Evolutionary conservation across 53 echinoderm and acorn worm genomes (phyloP).

Genomic region (Patiria pectinifera): DNA sequence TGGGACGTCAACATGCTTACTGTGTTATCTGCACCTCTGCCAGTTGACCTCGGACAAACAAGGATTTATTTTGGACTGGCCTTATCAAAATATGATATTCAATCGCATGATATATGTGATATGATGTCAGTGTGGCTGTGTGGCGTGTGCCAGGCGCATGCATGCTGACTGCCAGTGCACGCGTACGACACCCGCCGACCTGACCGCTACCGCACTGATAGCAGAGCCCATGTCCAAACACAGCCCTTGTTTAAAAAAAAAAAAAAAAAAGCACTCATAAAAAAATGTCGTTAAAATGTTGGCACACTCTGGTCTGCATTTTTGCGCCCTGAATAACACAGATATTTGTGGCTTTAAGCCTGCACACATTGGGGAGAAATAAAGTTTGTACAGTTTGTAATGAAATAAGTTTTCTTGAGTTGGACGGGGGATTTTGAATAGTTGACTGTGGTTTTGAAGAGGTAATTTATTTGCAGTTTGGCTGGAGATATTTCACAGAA

Average conservation of each 20-base stretch:
- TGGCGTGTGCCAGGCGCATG: slow-evolving; percentile 49
- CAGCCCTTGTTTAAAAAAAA: background rate
- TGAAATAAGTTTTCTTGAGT: too few relatives aligned
- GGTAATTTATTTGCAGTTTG: too few relatives aligned
- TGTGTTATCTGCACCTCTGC: background rate
- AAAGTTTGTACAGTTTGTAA: too few relatives aligned
- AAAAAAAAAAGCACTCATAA: background rate
- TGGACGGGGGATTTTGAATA: too few relatives aligned
- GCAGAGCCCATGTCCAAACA: background rate
- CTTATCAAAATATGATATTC: slow-evolving; percentile 64
- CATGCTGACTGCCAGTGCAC: slow-evolving; percentile 15
- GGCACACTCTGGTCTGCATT: background rate
- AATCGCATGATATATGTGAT: slow-evolving; percentile 51
- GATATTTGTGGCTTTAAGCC: background rate
- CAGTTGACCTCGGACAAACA: slow-evolving; percentile 22
- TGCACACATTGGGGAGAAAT: background rate
- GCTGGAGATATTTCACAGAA: too few relatives aligned
- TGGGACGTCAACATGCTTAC: background rate
- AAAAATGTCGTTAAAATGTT: background rate
- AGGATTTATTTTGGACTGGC: slow-evolving; percentile 42
- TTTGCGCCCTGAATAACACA: background rate
- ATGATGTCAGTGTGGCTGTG: slow-evolving; percentile 18
- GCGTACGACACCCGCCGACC: background rate
- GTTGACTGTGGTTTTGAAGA: too few relatives aligned
- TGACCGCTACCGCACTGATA: background rate